phyloP scores from a whole-genome alignment of 2,113 vertebrate species.

The Myotis yumanensis region DNA sequence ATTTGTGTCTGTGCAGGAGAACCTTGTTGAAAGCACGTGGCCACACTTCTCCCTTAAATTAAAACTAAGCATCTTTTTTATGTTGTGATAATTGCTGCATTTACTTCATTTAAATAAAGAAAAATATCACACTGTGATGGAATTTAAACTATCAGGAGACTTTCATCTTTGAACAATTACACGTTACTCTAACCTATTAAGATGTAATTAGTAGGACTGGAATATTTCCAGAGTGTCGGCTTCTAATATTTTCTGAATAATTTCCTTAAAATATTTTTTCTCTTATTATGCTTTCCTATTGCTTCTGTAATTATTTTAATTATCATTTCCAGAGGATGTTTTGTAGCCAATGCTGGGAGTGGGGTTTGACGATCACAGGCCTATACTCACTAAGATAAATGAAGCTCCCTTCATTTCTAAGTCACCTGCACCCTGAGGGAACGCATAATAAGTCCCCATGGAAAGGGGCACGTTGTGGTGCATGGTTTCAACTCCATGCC shows the following conservation, averaged over 20 bases:
- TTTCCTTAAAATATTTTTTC: slow-evolving; percentile 46
- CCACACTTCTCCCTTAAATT: not conserved
- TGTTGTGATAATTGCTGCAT: slow-evolving; percentile 20
- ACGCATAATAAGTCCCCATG: fast-evolving
- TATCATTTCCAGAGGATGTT: not conserved
- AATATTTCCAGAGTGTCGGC: slow-evolving; percentile 1
- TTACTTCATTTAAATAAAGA: slow-evolving; percentile 72
- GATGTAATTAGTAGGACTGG: not conserved
- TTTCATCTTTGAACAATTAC: slow-evolving; percentile 52
- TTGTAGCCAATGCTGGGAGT: not conserved
- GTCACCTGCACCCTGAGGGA: fast-evolving
- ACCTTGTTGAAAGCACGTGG: not conserved
- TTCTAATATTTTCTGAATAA: slow-evolving; percentile 60
- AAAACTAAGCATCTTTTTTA: slow-evolving; percentile 44
- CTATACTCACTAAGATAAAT: fast-evolving
- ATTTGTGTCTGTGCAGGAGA: not conserved
- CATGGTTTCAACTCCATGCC: not conserved
- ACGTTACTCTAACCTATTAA: not conserved
- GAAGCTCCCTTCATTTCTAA: not conserved
- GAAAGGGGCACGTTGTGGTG: fast-evolving
- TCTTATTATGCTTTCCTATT: slow-evolving; percentile 12
- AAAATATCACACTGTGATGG: slow-evolving; percentile 49
- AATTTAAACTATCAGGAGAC: slow-evolving; percentile 20
- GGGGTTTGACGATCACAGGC: not conserved
- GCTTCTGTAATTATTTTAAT: slow-evolving; percentile 49